A percentile compares a stretch with the other conserved stretches of the same genome.
Conservation (phyloP, 1,140 invertebrate species). For the Eurosta solidaginis region DNA sequence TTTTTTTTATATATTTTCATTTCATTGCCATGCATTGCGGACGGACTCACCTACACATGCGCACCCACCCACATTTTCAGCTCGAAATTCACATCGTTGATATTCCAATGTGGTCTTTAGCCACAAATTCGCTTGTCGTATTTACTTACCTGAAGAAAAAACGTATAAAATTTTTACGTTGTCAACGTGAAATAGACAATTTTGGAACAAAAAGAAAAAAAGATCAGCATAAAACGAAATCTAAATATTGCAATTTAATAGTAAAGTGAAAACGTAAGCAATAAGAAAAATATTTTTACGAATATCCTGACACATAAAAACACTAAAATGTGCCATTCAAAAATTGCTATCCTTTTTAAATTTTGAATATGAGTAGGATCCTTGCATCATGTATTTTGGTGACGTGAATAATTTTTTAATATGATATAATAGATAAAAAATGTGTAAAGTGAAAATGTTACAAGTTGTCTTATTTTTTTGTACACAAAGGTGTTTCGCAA, state of each 20-base stretch:
- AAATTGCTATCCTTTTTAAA: conserved; percentile 16
- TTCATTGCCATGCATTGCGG: background rate
- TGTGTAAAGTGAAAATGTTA: background rate
- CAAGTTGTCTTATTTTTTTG: background rate
- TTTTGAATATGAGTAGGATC: background rate
- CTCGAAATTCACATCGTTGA: background rate
- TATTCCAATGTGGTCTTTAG: background rate
- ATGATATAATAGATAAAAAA: conserved; percentile 11
- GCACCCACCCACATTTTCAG: background rate
- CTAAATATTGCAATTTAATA: background rate
- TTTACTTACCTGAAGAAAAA: conserved; percentile 8
- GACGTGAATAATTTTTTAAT: background rate
- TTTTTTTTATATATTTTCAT: background rate
- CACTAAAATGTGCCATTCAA: background rate
- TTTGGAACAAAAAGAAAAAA: too few relatives aligned
- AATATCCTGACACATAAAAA: conserved; percentile 11
- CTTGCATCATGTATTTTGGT: background rate
- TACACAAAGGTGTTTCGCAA: too few relatives aligned
- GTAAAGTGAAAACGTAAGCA: background rate
- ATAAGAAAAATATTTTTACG: background rate
- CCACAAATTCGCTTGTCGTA: conserved; percentile 18
- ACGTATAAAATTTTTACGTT: background rate
- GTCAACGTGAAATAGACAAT: too few relatives aligned
- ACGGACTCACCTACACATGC: background rate
- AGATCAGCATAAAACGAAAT: too few relatives aligned